Base-by-base conservation (phyloP, 2,888 invertebrate species). In the Drosophila tripunctata region DNA sequence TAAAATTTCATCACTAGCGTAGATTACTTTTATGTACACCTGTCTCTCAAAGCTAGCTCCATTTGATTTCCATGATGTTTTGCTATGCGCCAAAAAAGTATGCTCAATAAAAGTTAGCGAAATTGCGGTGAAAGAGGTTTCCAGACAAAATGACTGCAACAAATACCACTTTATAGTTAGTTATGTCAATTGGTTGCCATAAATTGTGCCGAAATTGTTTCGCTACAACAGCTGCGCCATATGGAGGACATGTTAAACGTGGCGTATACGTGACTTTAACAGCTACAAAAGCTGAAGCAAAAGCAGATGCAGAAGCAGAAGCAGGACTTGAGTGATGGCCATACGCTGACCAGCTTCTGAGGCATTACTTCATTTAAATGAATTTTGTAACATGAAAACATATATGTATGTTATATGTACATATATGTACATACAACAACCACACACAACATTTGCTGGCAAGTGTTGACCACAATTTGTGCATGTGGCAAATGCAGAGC, bases 391-490 rank as follows among this genome's bases (percentile, higher is more conserved):
- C 51, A 75, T 40, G 47, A 56, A 31, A 30, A 17, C 31, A 47
- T 10, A 33, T 3, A 41, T n/a, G n/a, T n/a, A n/a, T n/a, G n/a
- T n/a, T n/a, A n/a, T n/a, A n/a, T n/a, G n/a, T 4, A 30, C 17
- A 47, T 36, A 30, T 31, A 21, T 48, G n/a, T 15, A 40, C 22
- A 30, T 22, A 38, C 14, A 50, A 45, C 12, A 43, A 3, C 57
- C 21, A 70, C 30, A 30, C 55, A 51, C 35, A 57, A 51, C 24
- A 63, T 61, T 40, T 62, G 30, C 64, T 31, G 55, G 56, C 56
- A 58, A 70, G 67, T 78, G 72, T 72, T 80, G 84, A 77, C 84
- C 87, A 70, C 84, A 80, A 74, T 83, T 84, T 80, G 87, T 86
- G 79, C 70, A 80, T 84, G 79, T 80, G 79, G 84, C 66, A 58